Percentiles rank a stretch among this genome's conserved stretches.
Conservation (phyloP, 2,797 vertebrate genomes). For the Manis pentadactyla region DNA sequence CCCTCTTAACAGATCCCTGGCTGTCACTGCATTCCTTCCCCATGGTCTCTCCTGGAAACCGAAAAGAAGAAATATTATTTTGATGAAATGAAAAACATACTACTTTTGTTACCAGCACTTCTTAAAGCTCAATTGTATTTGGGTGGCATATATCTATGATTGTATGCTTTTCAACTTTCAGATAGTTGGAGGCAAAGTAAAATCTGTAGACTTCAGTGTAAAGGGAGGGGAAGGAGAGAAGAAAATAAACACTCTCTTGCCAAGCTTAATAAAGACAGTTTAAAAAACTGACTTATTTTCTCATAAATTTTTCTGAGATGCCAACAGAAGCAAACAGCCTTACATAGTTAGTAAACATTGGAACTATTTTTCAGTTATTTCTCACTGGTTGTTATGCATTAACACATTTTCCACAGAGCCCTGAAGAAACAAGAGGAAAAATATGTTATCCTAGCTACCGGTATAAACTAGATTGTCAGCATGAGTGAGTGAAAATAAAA, state of each 20-base stretch:
- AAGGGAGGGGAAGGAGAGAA: neutral
- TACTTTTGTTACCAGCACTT: neutral
- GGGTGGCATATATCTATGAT: neutral
- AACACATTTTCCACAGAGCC: slow-evolving; percentile 59
- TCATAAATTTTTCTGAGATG: slow-evolving; percentile 13
- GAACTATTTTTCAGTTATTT: slow-evolving; percentile 61
- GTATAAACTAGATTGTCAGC: slow-evolving; percentile 62
- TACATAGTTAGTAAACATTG: slow-evolving; percentile 53
- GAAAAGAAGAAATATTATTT: slow-evolving; percentile 1
- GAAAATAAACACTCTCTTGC: neutral
- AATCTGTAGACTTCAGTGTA: neutral
- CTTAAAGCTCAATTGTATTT: neutral
- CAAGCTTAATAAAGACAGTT: neutral
- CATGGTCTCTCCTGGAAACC: neutral
- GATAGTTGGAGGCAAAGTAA: neutral
- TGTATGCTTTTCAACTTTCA: neutral
- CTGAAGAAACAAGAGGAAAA: slow-evolving; percentile 62
- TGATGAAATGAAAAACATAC: neutral
- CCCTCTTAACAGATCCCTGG: neutral
- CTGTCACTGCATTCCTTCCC: neutral
- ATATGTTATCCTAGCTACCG: slow-evolving; percentile 29
- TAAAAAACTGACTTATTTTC: neutral
- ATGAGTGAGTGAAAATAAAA: slow-evolving; percentile 70
- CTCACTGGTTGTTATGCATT: slow-evolving; percentile 63
- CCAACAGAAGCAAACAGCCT: neutral